Percentiles rank a stretch among this genome's conserved stretches.
phyloP scores from a whole-genome alignment of 2,888 invertebrate genomes.

The Xanthia togata region DNA sequence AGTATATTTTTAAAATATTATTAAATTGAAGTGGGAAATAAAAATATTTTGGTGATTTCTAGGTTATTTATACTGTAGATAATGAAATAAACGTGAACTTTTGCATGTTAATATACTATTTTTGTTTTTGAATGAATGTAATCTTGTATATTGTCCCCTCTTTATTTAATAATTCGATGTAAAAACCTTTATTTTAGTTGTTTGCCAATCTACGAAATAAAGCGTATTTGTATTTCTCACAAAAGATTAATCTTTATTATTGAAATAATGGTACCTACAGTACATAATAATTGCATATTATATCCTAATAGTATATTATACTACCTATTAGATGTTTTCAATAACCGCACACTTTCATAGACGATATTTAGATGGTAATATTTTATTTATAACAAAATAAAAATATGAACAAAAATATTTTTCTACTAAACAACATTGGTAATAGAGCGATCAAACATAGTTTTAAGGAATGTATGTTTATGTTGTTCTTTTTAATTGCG shows the following conservation, averaged over 20 bases:
- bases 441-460: slow-evolving; percentile 17
- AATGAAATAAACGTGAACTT: slow-evolving; percentile 51
- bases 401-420: slow-evolving; percentile 66
- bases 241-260: background rate
- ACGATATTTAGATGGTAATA: slow-evolving; percentile 47
- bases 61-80: slow-evolving; percentile 57
- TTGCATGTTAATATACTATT: slow-evolving; percentile 45
- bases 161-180: background rate
- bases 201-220: slow-evolving; percentile 2
- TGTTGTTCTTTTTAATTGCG: slow-evolving; percentile 29
- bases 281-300: slow-evolving; percentile 25
- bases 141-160: background rate
- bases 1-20: slow-evolving; percentile 59
- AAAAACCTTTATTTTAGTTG: background rate
- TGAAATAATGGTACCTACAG: slow-evolving; percentile 19
- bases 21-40: slow-evolving; percentile 61
- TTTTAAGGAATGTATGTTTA: slow-evolving; percentile 16
- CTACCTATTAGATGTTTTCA: slow-evolving; percentile 56
- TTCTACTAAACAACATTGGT: slow-evolving; percentile 63
- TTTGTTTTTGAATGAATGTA: background rate
- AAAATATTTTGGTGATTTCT: slow-evolving; percentile 63
- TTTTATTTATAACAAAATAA: slow-evolving; percentile 58
- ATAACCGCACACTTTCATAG: slow-evolving; percentile 62
- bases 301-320: slow-evolving; percentile 46
- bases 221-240: slow-evolving; percentile 52